phyloP scores from a whole-genome alignment of 2,888 invertebrate species.

The Acanthacorydalis orientalis region DNA sequence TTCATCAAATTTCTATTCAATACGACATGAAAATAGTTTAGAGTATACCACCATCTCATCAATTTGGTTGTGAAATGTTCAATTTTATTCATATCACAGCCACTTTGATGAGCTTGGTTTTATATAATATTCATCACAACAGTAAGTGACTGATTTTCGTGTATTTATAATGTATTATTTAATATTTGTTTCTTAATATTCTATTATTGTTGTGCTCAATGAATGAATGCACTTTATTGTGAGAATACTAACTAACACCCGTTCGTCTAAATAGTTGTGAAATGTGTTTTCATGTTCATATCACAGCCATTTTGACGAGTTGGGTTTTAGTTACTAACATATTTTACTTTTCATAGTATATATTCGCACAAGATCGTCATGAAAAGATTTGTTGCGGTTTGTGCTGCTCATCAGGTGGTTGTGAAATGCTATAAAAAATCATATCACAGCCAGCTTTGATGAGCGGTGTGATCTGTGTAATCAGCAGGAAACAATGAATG shows the following conservation, averaged over 20 bases:
- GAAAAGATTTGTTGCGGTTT: constrained; percentile 12
- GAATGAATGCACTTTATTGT: too few relatives aligned
- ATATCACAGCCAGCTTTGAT: constrained; percentile 99
- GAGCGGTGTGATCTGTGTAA: constrained; percentile 46
- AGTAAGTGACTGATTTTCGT: too few relatives aligned
- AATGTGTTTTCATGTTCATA: constrained; percentile 46
- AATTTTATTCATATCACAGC: constrained; percentile 78
- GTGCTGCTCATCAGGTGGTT: constrained; percentile 79
- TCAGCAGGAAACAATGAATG: constrained; percentile 3
- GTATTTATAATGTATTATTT: too few relatives aligned
- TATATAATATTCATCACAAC: background rate
- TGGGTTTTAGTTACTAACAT: constrained; percentile 40
- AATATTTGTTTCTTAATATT: too few relatives aligned
- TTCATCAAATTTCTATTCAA: constrained; percentile 2
- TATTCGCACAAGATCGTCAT: constrained; percentile 3
- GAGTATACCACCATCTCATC: constrained; percentile 41
- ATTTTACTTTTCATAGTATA: constrained; percentile 9
- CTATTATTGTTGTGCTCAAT: too few relatives aligned
- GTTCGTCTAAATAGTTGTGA: constrained; percentile 71
- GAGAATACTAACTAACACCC: constrained; percentile 23
- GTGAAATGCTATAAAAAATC: constrained; percentile 54
- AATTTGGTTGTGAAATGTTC: constrained; percentile 78
- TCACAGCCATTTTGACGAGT: constrained; percentile 96
- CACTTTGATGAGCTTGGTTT: constrained; percentile 85
- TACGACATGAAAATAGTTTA: constrained; percentile 8